Evolutionary conservation across 2,888 invertebrate species (phyloP).

Genomic region (Xylota sylvarum): DNA sequence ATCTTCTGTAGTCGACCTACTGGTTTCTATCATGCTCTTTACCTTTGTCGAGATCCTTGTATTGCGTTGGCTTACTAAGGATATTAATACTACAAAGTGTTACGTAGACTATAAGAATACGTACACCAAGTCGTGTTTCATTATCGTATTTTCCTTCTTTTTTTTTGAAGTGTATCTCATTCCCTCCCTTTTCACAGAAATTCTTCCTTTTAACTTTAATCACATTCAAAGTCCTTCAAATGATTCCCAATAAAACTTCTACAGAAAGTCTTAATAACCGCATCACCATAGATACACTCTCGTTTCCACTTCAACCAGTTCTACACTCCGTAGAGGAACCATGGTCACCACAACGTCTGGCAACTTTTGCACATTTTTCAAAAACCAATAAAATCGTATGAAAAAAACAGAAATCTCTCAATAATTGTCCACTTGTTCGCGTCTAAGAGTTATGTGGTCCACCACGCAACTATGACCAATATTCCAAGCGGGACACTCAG

Average conservation of each 20-base stretch:
- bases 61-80: too few relatives aligned
- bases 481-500: slow-evolving; percentile 21
- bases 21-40: too few relatives aligned
- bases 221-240: not conserved
- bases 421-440: slow-evolving; percentile 58
- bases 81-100: too few relatives aligned
- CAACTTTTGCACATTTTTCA: slow-evolving; percentile 26
- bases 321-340: not conserved
- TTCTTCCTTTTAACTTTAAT: not conserved
- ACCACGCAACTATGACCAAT: slow-evolving; percentile 26
- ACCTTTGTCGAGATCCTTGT: too few relatives aligned
- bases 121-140: too few relatives aligned
- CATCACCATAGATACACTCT: slow-evolving; percentile 6
- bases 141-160: not conserved
- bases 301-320: slow-evolving; percentile 7
- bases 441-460: slow-evolving; percentile 51
- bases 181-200: not conserved
- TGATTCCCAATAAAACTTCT: not conserved
- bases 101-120: too few relatives aligned
- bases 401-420: slow-evolving; percentile 15
- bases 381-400: slow-evolving; percentile 21
- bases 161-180: not conserved
- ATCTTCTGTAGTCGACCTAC: too few relatives aligned
- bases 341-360: slow-evolving; percentile 39
- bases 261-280: not conserved